These are phyloP conservation scores for Lapara coniferarum DNA, from an alignment of 2,888 invertebrate species.

Conservation along the genomic window DNA sequence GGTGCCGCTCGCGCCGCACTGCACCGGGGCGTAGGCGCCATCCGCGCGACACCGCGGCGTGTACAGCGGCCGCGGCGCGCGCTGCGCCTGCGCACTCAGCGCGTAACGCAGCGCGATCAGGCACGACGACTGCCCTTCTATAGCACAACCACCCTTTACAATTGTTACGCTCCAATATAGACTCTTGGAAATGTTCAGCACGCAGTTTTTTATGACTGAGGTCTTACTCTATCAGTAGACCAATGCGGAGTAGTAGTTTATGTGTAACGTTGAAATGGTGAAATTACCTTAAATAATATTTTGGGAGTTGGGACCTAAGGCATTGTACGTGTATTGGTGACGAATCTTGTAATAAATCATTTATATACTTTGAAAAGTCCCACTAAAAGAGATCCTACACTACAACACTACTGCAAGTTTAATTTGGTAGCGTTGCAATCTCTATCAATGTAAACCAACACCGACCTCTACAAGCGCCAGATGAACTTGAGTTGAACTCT, in stretches of 20 bases:
- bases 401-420: too few relatives aligned
- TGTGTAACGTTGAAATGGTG: too few relatives aligned
- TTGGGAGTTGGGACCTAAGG: too few relatives aligned
- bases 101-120: conserved; percentile 74
- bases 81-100: conserved; percentile 63
- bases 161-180: not conserved
- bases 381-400: too few relatives aligned
- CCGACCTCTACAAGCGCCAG: conserved; percentile 8
- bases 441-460: not conserved
- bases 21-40: conserved; percentile 92
- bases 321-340: too few relatives aligned
- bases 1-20: conserved; percentile 91
- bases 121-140: conserved; percentile 79
- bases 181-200: too few relatives aligned
- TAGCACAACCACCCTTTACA: conserved; percentile 27
- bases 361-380: too few relatives aligned
- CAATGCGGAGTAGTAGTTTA: too few relatives aligned
- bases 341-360: too few relatives aligned
- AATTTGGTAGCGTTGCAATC: not conserved
- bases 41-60: conserved; percentile 92
- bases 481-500: conserved; percentile 5
- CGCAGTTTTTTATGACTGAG: too few relatives aligned
- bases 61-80: conserved; percentile 80
- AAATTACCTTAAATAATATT: too few relatives aligned
- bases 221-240: too few relatives aligned